Base-by-base conservation (phyloP, 2,888 invertebrate species). In the Apotomis capreana region DNA sequence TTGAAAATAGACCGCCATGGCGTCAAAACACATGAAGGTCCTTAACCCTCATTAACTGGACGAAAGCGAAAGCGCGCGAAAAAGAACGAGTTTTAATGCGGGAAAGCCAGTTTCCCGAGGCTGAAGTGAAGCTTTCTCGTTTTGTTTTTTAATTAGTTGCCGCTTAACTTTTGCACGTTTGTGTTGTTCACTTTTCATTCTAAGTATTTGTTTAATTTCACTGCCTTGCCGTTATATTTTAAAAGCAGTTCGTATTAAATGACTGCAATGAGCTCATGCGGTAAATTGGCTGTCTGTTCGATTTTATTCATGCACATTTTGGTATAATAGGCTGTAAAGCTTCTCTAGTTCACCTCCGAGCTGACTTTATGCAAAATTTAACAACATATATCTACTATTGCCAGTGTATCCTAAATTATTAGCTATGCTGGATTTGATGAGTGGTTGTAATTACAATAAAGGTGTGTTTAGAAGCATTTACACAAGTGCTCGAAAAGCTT, bases 81-180 rank as follows among this genome's bases (percentile, higher is more conserved):
- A 89, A 89, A 87, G 83, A 86, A 85, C 77, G 83, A 87, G 83
- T 86, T 88, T 84, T 84, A 87, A 89, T 89, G 89, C 85, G 86
- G 83, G 83, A 84, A 87, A 88, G 86, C 86, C 87, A 86, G 85
- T 84, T 84, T 81, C 83, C 83, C 84, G 78, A 79, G 82, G 85
- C 81, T 83, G 81, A 84, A 86, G 86, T 81, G 84, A 79, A 80
- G 81, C 78, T 84, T 84, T 83, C 82, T 81, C 84, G 87, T 89
- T 89, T 89, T 89, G 86, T 88, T 88, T 89, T 88, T 90, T 88
- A 90, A 90, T 91, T 90, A 90, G 87, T 89, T 88, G 85, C 85
- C 88, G 86, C 85, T 89, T 88, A 87, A 89, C 85, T 88, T 89
- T 84, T 84, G 83, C 85, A 83, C 84, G 80, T 86, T 85, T 81